Evolutionary conservation across 2,797 vertebrate genomes (phyloP).

Genomic region (Enteromius trimaculatus): DNA sequence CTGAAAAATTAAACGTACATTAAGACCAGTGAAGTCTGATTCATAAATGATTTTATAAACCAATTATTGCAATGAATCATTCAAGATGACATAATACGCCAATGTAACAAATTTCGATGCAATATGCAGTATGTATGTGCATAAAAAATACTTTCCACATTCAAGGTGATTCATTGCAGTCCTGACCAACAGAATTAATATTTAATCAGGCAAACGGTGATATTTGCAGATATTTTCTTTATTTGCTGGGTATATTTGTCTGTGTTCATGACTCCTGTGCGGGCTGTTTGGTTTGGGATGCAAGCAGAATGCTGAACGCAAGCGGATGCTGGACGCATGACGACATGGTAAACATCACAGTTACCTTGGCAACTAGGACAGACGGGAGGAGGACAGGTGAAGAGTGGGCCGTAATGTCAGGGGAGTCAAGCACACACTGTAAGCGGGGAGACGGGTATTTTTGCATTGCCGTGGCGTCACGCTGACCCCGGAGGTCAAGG

Average conservation of each 20-base stretch:
- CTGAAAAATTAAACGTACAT: not conserved
- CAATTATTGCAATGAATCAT: not conserved
- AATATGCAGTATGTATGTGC: not conserved
- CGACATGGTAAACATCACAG: constrained; percentile 57
- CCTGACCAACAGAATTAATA: not conserved
- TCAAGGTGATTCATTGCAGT: not conserved
- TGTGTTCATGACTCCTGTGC: not conserved
- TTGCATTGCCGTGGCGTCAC: not conserved
- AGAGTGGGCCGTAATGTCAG: constrained; percentile 13
- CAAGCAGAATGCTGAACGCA: not conserved
- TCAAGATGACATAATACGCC: not conserved
- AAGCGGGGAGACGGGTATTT: not conserved
- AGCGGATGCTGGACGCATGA: constrained; percentile 41
- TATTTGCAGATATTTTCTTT: constrained; percentile 17
- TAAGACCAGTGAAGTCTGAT: not conserved
- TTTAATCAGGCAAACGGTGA: not conserved
- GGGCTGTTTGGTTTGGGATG: constrained; percentile 24
- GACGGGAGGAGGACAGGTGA: constrained; percentile 14
- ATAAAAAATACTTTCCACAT: not conserved
- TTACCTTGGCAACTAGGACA: constrained; percentile 8
- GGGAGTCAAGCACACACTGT: constrained; percentile 14
- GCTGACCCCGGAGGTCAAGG: constrained; percentile 19
- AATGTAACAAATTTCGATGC: not conserved
- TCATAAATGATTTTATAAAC: not conserved
- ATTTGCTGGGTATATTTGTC: not conserved